Evolutionary conservation across 1,140 invertebrate genomes (phyloP).

Genomic region (Drosophila carrolli): DNA sequence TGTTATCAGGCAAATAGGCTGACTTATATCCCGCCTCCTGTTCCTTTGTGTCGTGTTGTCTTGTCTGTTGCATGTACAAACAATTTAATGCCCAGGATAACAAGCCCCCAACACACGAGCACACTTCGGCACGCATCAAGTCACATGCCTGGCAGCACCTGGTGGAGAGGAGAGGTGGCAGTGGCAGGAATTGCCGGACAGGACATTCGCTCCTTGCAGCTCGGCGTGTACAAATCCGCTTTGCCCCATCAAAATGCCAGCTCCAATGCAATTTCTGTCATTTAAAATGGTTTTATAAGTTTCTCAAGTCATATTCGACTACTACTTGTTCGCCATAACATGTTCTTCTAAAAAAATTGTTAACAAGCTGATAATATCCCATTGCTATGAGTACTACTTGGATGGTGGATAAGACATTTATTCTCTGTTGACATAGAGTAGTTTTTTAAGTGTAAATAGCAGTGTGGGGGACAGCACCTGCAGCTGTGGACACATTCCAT

Average conservation of each 20-base stretch:
- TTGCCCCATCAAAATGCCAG: constrained; percentile 40
- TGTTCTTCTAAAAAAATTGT: background rate
- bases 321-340: constrained; percentile 1
- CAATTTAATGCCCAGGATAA: constrained; percentile 75
- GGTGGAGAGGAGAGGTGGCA: background rate
- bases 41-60: constrained; percentile 34
- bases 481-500: constrained; percentile 12
- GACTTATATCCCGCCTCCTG: constrained; percentile 48
- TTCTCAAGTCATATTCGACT: constrained; percentile 45
- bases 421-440: background rate
- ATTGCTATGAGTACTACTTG: background rate
- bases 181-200: constrained; percentile 11
- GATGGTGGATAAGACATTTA: background rate
- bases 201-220: background rate
- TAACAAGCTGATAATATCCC: background rate
- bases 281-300: constrained; percentile 77
- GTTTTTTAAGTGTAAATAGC: constrained; percentile 7
- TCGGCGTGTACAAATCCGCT: constrained; percentile 26
- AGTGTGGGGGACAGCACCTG: constrained; percentile 20
- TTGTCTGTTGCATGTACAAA: constrained; percentile 64
- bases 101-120: constrained; percentile 39
- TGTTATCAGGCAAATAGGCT: constrained; percentile 72
- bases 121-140: constrained; percentile 43
- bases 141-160: constrained; percentile 40
- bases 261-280: constrained; percentile 72